Percentiles rank a stretch among this genome's conserved stretches.
Evolutionary conservation across 2,797 vertebrate species (phyloP).

Genomic region (Melanotaenia trifasciata): DNA sequence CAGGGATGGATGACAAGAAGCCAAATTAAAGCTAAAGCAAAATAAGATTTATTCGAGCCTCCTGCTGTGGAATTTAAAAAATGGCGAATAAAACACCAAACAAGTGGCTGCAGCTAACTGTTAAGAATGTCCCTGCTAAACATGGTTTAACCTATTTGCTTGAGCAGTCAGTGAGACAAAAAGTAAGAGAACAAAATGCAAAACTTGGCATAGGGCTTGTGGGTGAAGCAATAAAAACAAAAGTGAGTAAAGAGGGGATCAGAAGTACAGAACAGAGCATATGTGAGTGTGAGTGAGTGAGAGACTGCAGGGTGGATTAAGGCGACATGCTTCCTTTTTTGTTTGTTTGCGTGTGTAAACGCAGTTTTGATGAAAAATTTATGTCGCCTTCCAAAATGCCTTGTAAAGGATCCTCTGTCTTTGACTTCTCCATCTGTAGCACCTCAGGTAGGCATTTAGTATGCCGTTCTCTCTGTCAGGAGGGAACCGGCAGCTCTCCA

Average conservation of each 20-base stretch:
- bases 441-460: conserved; percentile 82
- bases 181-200: conserved; percentile 41
- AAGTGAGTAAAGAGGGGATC: conserved; percentile 58
- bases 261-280: conserved; percentile 66
- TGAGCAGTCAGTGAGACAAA: conserved; percentile 26
- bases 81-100: conserved; percentile 6
- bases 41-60: conserved; percentile 11
- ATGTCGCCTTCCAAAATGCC: conserved; percentile 80
- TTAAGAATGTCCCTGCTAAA: conserved; percentile 20
- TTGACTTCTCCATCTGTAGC: conserved; percentile 83
- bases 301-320: conserved; percentile 75
- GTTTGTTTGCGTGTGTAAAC: conserved; percentile 83
- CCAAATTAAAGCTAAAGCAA: neutral
- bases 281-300: conserved; percentile 64
- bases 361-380: conserved; percentile 84
- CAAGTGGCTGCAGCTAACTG: conserved; percentile 6
- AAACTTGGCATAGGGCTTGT: conserved; percentile 28
- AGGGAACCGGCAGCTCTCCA: conserved; percentile 67
- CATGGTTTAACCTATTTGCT: conserved; percentile 34
- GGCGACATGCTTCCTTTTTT: conserved; percentile 78
- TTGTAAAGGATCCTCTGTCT: conserved; percentile 82
- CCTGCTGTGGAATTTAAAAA: conserved; percentile 13
- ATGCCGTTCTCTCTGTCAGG: conserved; percentile 77
- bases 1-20: neutral
- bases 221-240: conserved; percentile 56